Conservation (phyloP, 2,888 invertebrate genomes). For the Drosophila meridionalis region DNA sequence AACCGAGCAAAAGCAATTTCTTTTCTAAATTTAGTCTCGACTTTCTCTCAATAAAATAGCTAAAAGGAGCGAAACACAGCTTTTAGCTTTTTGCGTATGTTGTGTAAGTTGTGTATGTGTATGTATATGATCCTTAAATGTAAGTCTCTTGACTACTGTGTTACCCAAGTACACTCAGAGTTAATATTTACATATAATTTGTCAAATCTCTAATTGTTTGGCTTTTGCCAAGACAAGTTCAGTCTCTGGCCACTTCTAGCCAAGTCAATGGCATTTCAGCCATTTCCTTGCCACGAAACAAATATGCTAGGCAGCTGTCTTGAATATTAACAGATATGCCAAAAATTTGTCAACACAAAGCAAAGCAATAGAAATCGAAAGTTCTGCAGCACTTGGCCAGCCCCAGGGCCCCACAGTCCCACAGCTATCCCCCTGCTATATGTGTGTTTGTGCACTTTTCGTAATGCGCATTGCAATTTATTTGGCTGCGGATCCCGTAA, state of each 20-base stretch:
- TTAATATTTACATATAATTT: neutral
- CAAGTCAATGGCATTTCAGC: constrained; percentile 30
- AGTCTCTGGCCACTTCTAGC: neutral
- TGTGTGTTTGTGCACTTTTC: constrained; percentile 6
- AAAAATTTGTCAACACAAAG: constrained; percentile 61
- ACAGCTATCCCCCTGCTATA: neutral
- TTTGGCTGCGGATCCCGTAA: constrained; percentile 38
- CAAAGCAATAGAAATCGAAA: constrained; percentile 64
- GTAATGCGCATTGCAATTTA: constrained; percentile 51
- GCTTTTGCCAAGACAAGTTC: neutral
- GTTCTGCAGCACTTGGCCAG: constrained; percentile 35
- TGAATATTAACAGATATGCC: constrained; percentile 57
- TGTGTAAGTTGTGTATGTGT: no score
- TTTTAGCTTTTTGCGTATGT: neutral
- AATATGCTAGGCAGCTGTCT: constrained; percentile 34
- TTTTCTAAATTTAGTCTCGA: neutral
- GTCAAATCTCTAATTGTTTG: neutral
- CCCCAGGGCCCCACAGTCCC: neutral
- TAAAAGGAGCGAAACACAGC: neutral
- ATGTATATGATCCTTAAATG: neutral
- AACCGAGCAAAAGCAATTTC: neutral
- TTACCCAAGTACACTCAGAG: neutral
- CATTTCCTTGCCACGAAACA: constrained; percentile 24
- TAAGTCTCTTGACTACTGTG: neutral
- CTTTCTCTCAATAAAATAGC: neutral